phyloP scores from a whole-genome alignment of 2,113 vertebrate species.

The Albula goreensis region DNA sequence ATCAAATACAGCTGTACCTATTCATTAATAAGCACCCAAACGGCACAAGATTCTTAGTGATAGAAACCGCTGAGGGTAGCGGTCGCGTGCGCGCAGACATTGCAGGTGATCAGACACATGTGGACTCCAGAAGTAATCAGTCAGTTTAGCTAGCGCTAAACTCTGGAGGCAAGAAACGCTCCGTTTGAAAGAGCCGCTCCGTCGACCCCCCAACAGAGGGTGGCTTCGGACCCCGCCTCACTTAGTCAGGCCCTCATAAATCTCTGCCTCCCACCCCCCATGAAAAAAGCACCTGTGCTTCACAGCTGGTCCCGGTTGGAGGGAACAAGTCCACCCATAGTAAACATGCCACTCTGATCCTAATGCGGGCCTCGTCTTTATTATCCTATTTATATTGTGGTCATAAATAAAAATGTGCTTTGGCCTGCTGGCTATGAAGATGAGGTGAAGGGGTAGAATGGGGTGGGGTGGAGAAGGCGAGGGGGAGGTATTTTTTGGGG shows the following conservation, averaged over 20 bases:
- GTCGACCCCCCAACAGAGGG: slow-evolving; percentile 6
- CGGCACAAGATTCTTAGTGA: neutral
- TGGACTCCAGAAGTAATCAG: neutral
- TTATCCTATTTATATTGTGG: slow-evolving; percentile 42
- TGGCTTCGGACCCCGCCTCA: neutral
- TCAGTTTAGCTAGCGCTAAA: neutral
- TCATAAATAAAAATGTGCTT: slow-evolving; percentile 54
- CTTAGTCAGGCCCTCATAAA: slow-evolving; percentile 50
- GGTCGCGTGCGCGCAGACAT: too few relatives aligned
- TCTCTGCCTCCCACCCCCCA: slow-evolving; percentile 47
- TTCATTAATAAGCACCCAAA: neutral
- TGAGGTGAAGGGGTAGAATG: neutral
- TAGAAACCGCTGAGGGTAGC: neutral
- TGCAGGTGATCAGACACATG: too few relatives aligned
- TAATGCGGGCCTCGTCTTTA: slow-evolving; percentile 43
- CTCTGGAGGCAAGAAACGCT: too few relatives aligned
- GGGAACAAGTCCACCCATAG: slow-evolving; percentile 40
- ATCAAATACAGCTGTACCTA: neutral
- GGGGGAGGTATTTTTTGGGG: slow-evolving; percentile 5
- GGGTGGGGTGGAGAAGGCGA: neutral
- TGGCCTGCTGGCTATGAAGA: neutral
- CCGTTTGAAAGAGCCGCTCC: neutral
- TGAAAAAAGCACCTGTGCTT: slow-evolving; percentile 70
- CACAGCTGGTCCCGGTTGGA: slow-evolving; percentile 43
- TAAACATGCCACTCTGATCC: slow-evolving; percentile 65